phyloP scores from a whole-genome alignment of 1,140 invertebrate species.

The Drosophila simulans region DNA sequence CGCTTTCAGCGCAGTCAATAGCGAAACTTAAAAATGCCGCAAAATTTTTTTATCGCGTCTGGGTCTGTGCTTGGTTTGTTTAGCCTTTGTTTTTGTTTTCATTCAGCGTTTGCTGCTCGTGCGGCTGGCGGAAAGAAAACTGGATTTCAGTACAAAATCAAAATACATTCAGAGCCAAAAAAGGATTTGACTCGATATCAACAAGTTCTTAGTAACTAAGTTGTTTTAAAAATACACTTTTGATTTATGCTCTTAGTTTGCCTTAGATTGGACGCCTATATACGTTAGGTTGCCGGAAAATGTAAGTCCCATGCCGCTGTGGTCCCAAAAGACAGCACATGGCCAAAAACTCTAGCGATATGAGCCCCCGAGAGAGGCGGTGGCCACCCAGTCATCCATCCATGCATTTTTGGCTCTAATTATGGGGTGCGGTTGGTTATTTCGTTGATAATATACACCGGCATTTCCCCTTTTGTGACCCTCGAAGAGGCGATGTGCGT shows the following conservation, averaged over 20 bases:
- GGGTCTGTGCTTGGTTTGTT: background rate
- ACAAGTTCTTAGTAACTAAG: background rate
- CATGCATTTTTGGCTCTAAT: slow-evolving; percentile 36
- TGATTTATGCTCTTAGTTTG: too few relatives aligned
- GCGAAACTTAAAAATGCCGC: slow-evolving; percentile 15
- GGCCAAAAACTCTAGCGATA: background rate
- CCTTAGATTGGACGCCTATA: too few relatives aligned
- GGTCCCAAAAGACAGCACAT: slow-evolving; percentile 15
- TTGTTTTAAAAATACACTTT: too few relatives aligned
- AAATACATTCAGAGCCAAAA: background rate
- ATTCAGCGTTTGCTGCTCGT: background rate
- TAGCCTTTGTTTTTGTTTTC: slow-evolving; percentile 13
- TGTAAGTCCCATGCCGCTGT: background rate
- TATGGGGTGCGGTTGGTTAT: slow-evolving; percentile 39
- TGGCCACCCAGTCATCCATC: slow-evolving; percentile 11
- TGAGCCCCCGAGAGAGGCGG: background rate
- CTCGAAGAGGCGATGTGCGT: slow-evolving; percentile 3
- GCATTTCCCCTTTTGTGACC: slow-evolving; percentile 16
- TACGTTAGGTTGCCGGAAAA: too few relatives aligned
- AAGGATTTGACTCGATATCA: slow-evolving; percentile 2
- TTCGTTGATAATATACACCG: slow-evolving; percentile 57
- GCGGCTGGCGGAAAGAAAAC: slow-evolving; percentile 12
- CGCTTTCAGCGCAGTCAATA: slow-evolving; percentile 19
- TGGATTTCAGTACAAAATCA: slow-evolving; percentile 7
- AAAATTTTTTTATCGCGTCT: slow-evolving; percentile 17